Conservation (phyloP, 2,113 vertebrate species). For the Heliornis fulica region DNA sequence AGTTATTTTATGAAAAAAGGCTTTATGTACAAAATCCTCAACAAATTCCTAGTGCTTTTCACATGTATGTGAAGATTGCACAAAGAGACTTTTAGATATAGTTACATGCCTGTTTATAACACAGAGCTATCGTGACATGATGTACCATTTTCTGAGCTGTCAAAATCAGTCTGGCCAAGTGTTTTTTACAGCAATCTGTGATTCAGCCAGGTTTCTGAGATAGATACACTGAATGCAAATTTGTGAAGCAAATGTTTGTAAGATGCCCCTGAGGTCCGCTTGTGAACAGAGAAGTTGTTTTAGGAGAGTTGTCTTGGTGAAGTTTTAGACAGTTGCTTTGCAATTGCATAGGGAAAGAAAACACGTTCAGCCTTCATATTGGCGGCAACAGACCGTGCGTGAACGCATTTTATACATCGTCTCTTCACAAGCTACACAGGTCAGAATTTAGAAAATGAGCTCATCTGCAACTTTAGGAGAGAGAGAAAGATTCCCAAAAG, state of each 20-base stretch:
- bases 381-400: neutral
- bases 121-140: neutral
- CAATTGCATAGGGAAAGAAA: neutral
- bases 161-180: neutral
- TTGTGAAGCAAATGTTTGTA: neutral
- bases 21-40: too few relatives aligned
- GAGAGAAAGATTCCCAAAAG: neutral
- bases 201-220: neutral
- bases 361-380: neutral
- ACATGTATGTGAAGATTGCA: neutral
- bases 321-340: neutral
- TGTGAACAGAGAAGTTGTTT: neutral
- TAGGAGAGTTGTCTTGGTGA: neutral
- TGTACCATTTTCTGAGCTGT: neutral
- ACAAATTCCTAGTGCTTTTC: too few relatives aligned
- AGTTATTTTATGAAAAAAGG: neutral
- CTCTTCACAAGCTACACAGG: neutral
- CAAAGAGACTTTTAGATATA: neutral
- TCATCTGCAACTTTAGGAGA: neutral
- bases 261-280: neutral
- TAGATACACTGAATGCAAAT: neutral
- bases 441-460: neutral
- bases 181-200: neutral
- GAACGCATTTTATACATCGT: neutral
- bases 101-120: neutral